Conservation (phyloP, 2,113 vertebrate genomes). For the Brachyhypopomus gauderio region DNA sequence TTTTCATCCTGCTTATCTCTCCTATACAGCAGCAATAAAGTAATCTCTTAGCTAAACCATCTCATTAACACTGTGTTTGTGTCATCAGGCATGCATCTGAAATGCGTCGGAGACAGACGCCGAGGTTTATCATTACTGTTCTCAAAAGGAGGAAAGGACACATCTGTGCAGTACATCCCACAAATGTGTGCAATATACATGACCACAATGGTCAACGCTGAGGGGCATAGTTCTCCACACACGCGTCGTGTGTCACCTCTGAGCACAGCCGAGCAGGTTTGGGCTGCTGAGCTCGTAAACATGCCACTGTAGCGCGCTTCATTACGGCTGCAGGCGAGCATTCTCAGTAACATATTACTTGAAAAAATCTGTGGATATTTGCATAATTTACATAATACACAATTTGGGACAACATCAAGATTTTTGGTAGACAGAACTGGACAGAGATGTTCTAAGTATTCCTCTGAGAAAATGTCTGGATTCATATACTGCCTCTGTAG, state of each 20-base stretch:
- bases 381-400: background rate
- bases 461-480: background rate
- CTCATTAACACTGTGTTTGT: slow-evolving; percentile 49
- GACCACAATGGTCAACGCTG: background rate
- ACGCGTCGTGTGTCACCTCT: slow-evolving; percentile 14
- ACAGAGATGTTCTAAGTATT: slow-evolving; percentile 10
- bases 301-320: slow-evolving; percentile 8
- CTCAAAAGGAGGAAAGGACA: slow-evolving; percentile 48
- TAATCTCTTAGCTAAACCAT: slow-evolving; percentile 21
- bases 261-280: background rate
- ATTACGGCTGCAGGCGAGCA: slow-evolving; percentile 5
- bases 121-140: slow-evolving; percentile 51
- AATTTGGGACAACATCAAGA: slow-evolving; percentile 29
- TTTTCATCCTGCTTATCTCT: slow-evolving; percentile 36
- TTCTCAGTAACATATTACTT: slow-evolving; percentile 33
- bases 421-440: slow-evolving; percentile 2
- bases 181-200: slow-evolving; percentile 3
- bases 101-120: slow-evolving; percentile 46
- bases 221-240: background rate
- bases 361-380: slow-evolving; percentile 44
- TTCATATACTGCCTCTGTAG: background rate
- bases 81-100: slow-evolving; percentile 39
- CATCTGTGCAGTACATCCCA: slow-evolving; percentile 19
- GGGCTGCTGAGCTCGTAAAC: slow-evolving; percentile 30
- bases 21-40: slow-evolving; percentile 29